Conservation (phyloP, 1,140 invertebrate genomes). For the Drosophila truncata region DNA sequence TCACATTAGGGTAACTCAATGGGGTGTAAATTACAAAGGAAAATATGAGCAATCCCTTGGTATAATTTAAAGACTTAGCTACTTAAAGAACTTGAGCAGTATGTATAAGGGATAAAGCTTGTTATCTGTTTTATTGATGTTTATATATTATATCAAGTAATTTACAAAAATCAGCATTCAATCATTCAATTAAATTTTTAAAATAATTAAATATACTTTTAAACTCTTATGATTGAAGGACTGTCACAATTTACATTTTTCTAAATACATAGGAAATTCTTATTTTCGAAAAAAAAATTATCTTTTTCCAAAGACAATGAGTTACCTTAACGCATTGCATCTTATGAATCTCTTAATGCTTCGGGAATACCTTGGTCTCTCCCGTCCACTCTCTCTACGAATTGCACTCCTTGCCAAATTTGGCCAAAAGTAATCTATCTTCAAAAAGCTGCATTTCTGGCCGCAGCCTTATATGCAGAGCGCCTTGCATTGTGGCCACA, state of each 20-base stretch:
- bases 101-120: not conserved
- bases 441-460: slow-evolving; percentile 46
- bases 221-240: not conserved
- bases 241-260: not conserved
- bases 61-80: not conserved
- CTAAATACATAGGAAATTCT: not conserved
- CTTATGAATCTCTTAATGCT: not conserved
- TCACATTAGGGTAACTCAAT: slow-evolving; percentile 1
- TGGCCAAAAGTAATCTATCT: slow-evolving; percentile 52
- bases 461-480: slow-evolving; percentile 41
- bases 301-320: not conserved
- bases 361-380: not conserved
- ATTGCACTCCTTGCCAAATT: slow-evolving; percentile 28
- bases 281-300: not conserved
- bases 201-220: not conserved
- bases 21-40: not conserved
- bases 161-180: not conserved
- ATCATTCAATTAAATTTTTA: not conserved
- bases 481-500: slow-evolving; percentile 33
- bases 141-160: not conserved
- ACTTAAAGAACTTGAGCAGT: not conserved
- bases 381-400: not conserved
- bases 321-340: not conserved
- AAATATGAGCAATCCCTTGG: not conserved
- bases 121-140: not conserved